Evolutionary conservation across 2,797 vertebrate genomes (phyloP).

Genomic region (Scleropages formosus): DNA sequence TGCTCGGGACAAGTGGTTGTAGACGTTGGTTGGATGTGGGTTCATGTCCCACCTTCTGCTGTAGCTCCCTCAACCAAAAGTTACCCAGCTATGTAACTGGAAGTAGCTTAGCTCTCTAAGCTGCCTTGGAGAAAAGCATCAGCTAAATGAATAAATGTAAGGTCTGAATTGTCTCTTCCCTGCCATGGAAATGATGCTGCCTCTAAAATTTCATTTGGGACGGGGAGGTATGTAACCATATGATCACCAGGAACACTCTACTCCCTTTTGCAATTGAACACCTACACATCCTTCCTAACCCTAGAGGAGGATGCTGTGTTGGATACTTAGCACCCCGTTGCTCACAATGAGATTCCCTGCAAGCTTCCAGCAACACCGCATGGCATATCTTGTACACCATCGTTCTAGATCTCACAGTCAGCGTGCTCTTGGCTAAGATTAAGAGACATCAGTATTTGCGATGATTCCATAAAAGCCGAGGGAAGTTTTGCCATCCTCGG

Average conservation of each 20-base stretch:
- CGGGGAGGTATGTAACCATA: conserved; percentile 30
- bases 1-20: too few relatives aligned
- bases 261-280: conserved; percentile 23
- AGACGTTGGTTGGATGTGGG: too few relatives aligned
- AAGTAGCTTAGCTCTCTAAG: too few relatives aligned
- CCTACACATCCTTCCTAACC: conserved; percentile 51
- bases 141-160: conserved; percentile 50
- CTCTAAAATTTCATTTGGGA: conserved; percentile 52
- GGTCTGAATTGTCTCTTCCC: conserved; percentile 53
- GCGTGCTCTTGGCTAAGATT: too few relatives aligned
- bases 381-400: neutral
- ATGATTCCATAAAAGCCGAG: neutral
- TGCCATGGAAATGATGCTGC: conserved; percentile 56
- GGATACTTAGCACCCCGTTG: conserved; percentile 40
- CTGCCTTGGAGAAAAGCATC: conserved; percentile 45
- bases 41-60: too few relatives aligned
- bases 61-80: conserved; percentile 44
- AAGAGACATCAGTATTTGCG: neutral
- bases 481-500: too few relatives aligned
- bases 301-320: conserved; percentile 47
- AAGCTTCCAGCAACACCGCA: neutral
- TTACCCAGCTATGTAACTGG: too few relatives aligned
- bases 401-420: neutral
- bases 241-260: neutral
- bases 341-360: conserved; percentile 40